These are phyloP conservation scores for Cyclura pinguis DNA, from an alignment of 2,797 vertebrate genomes.

Conservation along the genomic window DNA sequence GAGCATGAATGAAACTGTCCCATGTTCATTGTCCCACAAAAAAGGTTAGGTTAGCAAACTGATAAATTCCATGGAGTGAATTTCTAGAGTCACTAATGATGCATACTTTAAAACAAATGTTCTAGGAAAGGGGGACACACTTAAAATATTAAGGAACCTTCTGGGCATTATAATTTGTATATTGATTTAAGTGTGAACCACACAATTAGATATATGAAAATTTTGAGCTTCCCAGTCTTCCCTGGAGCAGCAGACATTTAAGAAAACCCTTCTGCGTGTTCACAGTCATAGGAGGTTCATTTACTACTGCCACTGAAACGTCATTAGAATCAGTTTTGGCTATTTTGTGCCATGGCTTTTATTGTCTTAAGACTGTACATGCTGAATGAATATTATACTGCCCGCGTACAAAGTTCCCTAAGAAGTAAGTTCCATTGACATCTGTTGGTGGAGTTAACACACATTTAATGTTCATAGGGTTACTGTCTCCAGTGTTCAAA, in stretches of 20 bases:
- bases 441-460: background rate
- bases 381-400: background rate
- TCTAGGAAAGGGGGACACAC: background rate
- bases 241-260: background rate
- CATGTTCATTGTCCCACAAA: no score
- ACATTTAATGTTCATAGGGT: no score
- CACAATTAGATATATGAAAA: background rate
- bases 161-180: background rate
- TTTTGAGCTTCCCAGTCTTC: background rate
- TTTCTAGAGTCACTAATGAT: background rate
- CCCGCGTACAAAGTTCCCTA: background rate
- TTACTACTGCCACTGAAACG: background rate
- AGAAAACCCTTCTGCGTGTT: background rate
- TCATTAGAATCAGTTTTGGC: background rate
- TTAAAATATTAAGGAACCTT: background rate
- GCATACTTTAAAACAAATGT: conserved; percentile 3
- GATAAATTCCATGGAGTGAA: background rate
- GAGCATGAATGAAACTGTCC: no score
- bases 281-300: background rate
- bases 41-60: no score
- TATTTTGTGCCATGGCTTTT: background rate
- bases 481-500: background rate
- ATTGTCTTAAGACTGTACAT: background rate
- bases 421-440: background rate
- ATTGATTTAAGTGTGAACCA: background rate